Percentiles rank a stretch among this genome's conserved stretches.
These are phyloP conservation scores for Halcyon leucocephala DNA, from an alignment of 2,797 vertebrate species.

Conservation along the genomic window DNA sequence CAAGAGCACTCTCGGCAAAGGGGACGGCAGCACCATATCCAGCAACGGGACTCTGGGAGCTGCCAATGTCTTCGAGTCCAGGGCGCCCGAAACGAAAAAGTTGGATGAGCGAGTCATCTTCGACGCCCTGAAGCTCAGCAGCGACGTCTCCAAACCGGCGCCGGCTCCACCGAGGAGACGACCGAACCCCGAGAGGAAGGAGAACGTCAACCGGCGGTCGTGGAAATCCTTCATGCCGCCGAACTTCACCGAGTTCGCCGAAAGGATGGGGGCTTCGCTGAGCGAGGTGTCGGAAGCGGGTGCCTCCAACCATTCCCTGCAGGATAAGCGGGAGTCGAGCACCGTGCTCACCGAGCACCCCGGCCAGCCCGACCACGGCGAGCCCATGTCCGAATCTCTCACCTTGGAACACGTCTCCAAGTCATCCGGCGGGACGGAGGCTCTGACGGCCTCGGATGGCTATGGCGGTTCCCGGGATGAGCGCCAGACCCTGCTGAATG, in stretches of 20 bases:
- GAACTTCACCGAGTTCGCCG: constrained; percentile 94
- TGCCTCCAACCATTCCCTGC: constrained; percentile 79
- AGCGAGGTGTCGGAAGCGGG: constrained; percentile 84
- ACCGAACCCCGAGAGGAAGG: constrained; percentile 84
- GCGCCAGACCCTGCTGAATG: constrained; percentile 63
- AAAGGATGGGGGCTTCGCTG: constrained; percentile 90
- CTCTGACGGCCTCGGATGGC: constrained; percentile 50
- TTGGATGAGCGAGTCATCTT: constrained; percentile 96
- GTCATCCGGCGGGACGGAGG: constrained; percentile 45
- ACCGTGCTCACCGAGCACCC: constrained; percentile 75
- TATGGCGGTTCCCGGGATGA: constrained; percentile 59
- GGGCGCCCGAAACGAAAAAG: constrained; percentile 84
- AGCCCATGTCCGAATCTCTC: constrained; percentile 70
- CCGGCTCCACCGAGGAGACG: constrained; percentile 81
- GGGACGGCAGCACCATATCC: constrained; percentile 91
- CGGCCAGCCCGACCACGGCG: constrained; percentile 48
- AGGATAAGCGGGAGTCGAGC: constrained; percentile 87
- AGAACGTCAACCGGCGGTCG: constrained; percentile 93
- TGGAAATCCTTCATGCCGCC: constrained; percentile 98
- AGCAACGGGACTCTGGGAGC: constrained; percentile 94
- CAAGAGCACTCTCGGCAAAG: constrained; percentile 89
- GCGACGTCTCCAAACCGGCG: constrained; percentile 88
- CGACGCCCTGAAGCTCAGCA: constrained; percentile 94
- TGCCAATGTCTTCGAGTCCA: constrained; percentile 84
- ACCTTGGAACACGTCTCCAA: constrained; percentile 77